These are phyloP conservation scores for Ryuthela nishihirai DNA, from an alignment of 2,888 invertebrate species.

Conservation along the genomic window DNA sequence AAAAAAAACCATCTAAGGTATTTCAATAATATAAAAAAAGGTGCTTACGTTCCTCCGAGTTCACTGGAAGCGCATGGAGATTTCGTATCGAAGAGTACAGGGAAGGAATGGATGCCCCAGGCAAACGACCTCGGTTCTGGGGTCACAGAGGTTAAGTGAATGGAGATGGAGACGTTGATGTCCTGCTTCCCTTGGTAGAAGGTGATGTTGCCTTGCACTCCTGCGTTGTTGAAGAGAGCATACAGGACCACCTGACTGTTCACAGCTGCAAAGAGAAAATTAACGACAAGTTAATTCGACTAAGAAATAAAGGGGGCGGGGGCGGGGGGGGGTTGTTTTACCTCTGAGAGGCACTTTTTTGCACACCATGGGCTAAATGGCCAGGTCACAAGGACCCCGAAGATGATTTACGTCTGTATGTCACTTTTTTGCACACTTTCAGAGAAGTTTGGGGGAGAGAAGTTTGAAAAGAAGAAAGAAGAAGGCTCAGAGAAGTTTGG, in stretches of 20 bases:
- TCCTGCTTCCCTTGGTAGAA: constrained; percentile 33
- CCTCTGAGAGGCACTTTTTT: no score
- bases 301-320: no score
- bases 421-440: no score
- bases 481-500: no score
- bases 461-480: no score
- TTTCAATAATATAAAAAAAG: not conserved
- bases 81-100: constrained; percentile 55
- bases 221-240: constrained; percentile 40
- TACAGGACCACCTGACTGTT: constrained; percentile 36
- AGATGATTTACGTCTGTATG: no score
- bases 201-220: constrained; percentile 41
- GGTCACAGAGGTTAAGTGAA: constrained; percentile 32
- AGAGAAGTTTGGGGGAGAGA: no score
- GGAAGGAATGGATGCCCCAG: constrained; percentile 50
- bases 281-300: no score
- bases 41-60: constrained; percentile 40
- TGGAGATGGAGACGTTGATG: constrained; percentile 34
- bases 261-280: no score
- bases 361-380: no score
- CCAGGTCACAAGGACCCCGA: no score
- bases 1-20: not conserved
- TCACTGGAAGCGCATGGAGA: constrained; percentile 38
- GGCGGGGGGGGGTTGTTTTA: no score
- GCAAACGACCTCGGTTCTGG: constrained; percentile 32